Evolutionary conservation across 2,888 invertebrate species (phyloP).

Genomic region (Elmis aenea): DNA sequence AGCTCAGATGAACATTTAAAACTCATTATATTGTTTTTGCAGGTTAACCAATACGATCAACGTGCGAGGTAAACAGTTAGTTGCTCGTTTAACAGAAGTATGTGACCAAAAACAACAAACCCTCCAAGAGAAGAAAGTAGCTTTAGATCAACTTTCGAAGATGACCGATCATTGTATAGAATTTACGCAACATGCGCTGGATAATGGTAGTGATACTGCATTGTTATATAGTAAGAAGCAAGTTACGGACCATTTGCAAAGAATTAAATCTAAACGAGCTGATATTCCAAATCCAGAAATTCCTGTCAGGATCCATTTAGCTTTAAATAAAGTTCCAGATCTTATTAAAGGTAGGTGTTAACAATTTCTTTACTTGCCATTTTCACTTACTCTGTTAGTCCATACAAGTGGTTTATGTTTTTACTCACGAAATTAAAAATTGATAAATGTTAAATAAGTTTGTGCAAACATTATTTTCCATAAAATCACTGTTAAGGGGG

Average conservation of each 20-base stretch:
- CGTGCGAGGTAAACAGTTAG: slow-evolving; percentile 75
- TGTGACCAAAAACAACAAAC: slow-evolving; percentile 74
- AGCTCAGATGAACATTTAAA: not conserved
- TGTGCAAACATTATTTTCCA: too few relatives aligned
- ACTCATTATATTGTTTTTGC: slow-evolving; percentile 19
- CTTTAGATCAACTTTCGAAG: slow-evolving; percentile 73
- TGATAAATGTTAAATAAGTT: not conserved
- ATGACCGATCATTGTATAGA: slow-evolving; percentile 86
- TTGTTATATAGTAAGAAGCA: slow-evolving; percentile 77
- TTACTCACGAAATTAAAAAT: not conserved
- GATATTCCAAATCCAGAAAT: slow-evolving; percentile 89
- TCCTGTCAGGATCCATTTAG: slow-evolving; percentile 75
- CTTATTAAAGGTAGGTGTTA: slow-evolving; percentile 65
- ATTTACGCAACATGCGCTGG: slow-evolving; percentile 75
- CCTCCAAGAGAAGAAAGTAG: slow-evolving; percentile 77
- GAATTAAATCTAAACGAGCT: slow-evolving; percentile 76
- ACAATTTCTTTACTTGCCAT: slow-evolving; percentile 3
- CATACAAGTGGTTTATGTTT: too few relatives aligned
- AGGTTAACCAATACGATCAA: slow-evolving; percentile 78
- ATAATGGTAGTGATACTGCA: slow-evolving; percentile 78
- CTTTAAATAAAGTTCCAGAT: slow-evolving; percentile 76
- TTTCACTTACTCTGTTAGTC: too few relatives aligned
- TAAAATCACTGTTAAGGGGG: too few relatives aligned
- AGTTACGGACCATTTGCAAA: slow-evolving; percentile 67
- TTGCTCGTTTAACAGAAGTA: slow-evolving; percentile 74